These are phyloP conservation scores for Origma solitaria DNA, from an alignment of 2,113 vertebrate species.

Conservation along the genomic window DNA sequence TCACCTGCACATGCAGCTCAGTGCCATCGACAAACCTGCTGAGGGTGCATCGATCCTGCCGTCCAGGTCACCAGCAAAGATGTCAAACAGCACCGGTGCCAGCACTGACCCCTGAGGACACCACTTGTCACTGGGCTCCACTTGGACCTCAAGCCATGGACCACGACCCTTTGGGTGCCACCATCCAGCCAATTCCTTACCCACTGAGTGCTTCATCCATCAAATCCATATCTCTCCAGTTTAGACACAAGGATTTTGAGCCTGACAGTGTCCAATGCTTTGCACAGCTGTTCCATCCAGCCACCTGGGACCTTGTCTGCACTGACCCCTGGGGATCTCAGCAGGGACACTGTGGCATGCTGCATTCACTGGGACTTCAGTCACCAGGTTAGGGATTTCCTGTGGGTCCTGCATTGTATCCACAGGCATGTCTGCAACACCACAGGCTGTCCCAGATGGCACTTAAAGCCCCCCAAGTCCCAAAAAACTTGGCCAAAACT, in stretches of 20 bases:
- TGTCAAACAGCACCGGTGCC: background rate
- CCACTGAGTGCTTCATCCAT: background rate
- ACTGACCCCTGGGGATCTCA: background rate
- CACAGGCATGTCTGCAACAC: background rate
- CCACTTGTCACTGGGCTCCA: background rate
- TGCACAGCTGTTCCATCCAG: background rate
- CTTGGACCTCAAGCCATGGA: background rate
- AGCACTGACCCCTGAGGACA: background rate
- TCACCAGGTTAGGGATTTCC: too few relatives aligned
- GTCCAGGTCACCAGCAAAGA: background rate
- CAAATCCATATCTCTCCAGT: background rate
- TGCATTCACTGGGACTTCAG: background rate
- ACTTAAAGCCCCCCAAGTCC: background rate
- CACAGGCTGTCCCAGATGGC: background rate
- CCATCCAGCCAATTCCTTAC: background rate
- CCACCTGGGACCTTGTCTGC: background rate
- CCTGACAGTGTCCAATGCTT: background rate
- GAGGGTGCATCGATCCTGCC: background rate
- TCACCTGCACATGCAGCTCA: background rate
- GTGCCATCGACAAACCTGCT: background rate
- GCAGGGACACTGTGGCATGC: background rate
- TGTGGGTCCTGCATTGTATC: background rate
- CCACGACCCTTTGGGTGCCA: background rate
- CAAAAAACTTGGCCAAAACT: background rate
- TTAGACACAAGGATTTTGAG: background rate